These are phyloP conservation scores for Pachyramphus minor DNA, from an alignment of 2,113 vertebrate genomes.

Conservation along the genomic window DNA sequence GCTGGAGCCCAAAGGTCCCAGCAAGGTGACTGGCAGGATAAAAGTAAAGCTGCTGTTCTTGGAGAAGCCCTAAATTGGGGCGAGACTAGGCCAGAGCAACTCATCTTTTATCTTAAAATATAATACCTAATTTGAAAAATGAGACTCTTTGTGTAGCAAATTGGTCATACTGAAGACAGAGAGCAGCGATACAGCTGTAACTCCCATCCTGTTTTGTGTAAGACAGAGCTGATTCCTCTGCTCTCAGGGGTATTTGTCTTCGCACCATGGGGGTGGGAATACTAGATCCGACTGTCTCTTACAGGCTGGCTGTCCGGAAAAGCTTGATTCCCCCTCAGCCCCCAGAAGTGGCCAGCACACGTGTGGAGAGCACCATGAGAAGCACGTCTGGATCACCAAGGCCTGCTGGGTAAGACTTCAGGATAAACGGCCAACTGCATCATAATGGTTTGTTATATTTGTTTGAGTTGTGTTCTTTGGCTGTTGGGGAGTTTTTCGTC, in stretches of 20 bases:
- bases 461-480: not conserved
- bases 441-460: fast-evolving
- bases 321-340: constrained; percentile 90
- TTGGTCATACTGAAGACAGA: not conserved
- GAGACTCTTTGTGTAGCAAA: fast-evolving
- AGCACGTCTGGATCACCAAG: constrained; percentile 89
- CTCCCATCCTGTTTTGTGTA: not conserved
- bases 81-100: not conserved
- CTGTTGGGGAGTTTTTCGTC: not conserved
- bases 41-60: not conserved
- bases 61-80: not conserved
- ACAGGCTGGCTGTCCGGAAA: constrained; percentile 89
- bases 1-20: not conserved
- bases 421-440: not conserved
- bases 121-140: not conserved
- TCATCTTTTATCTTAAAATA: not conserved
- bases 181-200: not conserved
- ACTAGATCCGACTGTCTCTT: constrained; percentile 23
- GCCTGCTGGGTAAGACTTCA: constrained; percentile 83
- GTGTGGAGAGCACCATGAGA: constrained; percentile 83
- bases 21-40: not conserved
- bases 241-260: not conserved
- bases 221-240: not conserved
- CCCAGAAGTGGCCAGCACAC: constrained; percentile 78
- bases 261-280: not conserved